phyloP scores from a whole-genome alignment of 1,140 invertebrate species.

The Littorina saxatilis region DNA sequence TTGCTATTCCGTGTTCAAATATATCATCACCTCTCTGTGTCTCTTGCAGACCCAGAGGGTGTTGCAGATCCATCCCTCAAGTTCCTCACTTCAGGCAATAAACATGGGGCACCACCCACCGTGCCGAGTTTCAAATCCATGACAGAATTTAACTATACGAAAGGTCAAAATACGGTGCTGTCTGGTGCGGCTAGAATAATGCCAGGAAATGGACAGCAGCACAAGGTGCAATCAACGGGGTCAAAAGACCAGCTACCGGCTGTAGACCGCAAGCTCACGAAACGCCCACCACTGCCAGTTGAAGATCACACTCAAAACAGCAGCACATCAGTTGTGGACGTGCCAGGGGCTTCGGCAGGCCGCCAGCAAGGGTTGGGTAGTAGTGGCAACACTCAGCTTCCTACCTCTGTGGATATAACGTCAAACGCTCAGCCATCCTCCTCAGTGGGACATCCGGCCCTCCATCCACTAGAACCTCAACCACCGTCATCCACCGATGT shows the following conservation, averaged over 20 bases:
- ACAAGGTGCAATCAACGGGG: not conserved
- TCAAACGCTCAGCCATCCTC: too few relatives aligned
- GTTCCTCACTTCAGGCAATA: not conserved
- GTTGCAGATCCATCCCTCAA: not conserved
- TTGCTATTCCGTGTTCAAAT: not conserved
- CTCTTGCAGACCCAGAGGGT: not conserved
- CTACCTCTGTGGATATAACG: too few relatives aligned
- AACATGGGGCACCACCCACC: constrained; percentile 8
- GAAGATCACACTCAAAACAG: not conserved
- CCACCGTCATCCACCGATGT: too few relatives aligned
- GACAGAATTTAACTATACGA: not conserved
- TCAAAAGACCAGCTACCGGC: not conserved
- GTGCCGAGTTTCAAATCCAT: constrained; percentile 6
- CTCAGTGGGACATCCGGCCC: too few relatives aligned
- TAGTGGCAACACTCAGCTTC: too few relatives aligned
- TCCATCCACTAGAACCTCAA: too few relatives aligned
- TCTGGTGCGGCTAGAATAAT: constrained; percentile 2
- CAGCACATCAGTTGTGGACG: too few relatives aligned
- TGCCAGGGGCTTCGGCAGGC: too few relatives aligned
- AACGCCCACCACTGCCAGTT: not conserved
- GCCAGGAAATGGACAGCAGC: too few relatives aligned
- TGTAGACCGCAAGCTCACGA: not conserved
- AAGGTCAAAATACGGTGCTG: not conserved
- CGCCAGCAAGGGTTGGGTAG: too few relatives aligned
- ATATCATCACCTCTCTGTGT: not conserved